Evolutionary conservation across 2,888 invertebrate species (phyloP), one percentile per base, ranked within the genome.

Genomic region (Drosophila phalerata): DNA sequence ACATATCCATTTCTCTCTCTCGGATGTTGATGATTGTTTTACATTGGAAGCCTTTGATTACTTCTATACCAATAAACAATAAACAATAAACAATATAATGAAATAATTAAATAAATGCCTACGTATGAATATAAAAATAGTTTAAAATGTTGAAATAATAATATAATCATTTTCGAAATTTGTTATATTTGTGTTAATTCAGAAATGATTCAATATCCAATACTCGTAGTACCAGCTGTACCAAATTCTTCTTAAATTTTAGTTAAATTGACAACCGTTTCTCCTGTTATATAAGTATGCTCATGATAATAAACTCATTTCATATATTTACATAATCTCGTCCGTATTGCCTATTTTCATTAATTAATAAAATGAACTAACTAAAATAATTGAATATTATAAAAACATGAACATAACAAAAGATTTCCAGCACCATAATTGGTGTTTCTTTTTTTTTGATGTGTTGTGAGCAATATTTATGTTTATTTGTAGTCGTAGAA

Each of bases 11-110:
- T 30, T 30, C 8, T 17, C 11, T 49, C 25, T 38, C 22, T 53
- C 58, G 34, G 22, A 71, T 34, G 42, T n/a, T 83, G 60, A 56
- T 70, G 81, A 85, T 81, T 85, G 85, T 81, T 69, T 70, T 75
- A 40, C 55, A 47, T 69, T 73, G 70, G 69, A 85, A 81, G 77
- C 75, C 69, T 77, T 51, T 74, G 56, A 66, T 65, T 61, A 51
- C 40, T 45, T 63, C 17, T 19, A 43, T 22, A 47, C 37, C 52
- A 58, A 34, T 47, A 55, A 10, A 55, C 11, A 15, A 30, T 8
- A 10, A 30, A 9, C 9, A 30, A 9, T 30, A 30, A 2, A 6
- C 5, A 5, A 28, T 28, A 6, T 28, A 28, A 28, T 28, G 19
- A 37, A 32, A 17, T 22, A 15, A 17, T 3, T n/a, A n/a, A 17